These are phyloP conservation scores for Nesidiocoris tenuis DNA, from an alignment of 2,888 invertebrate genomes.

Conservation along the genomic window DNA sequence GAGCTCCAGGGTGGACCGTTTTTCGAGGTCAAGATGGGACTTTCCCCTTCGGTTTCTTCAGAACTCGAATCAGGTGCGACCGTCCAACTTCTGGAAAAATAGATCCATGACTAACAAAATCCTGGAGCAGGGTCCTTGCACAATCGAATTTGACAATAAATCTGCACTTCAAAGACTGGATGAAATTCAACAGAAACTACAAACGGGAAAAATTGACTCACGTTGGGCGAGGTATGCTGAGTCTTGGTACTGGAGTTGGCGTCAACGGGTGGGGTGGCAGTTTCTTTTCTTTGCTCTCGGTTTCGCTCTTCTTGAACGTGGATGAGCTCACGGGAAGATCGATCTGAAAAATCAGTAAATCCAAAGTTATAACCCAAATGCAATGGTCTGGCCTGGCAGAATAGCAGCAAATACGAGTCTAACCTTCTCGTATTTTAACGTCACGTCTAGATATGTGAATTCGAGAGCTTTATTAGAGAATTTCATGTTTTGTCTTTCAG, in stretches of 20 bases:
- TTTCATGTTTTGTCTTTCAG: too few species aligned
- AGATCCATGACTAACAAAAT: too few species aligned
- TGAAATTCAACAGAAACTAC: too few species aligned
- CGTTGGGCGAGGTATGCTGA: slow-evolving; percentile 32
- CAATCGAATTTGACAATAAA: not conserved
- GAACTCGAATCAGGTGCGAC: slow-evolving; percentile 44
- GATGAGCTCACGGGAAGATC: slow-evolving; percentile 33
- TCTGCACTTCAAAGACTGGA: not conserved
- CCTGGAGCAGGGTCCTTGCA: too few species aligned
- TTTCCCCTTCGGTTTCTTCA: slow-evolving; percentile 48
- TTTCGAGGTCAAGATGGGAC: slow-evolving; percentile 40
- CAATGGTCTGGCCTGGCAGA: too few species aligned
- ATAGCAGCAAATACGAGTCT: too few species aligned
- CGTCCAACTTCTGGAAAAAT: slow-evolving; percentile 27
- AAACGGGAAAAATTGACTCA: too few species aligned
- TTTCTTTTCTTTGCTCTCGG: slow-evolving; percentile 11
- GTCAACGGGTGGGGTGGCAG: slow-evolving; percentile 26
- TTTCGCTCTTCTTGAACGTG: slow-evolving; percentile 16
- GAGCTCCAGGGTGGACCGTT: slow-evolving; percentile 23
- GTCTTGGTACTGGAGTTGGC: slow-evolving; percentile 29
- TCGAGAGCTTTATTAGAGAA: too few species aligned
- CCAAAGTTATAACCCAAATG: not conserved
- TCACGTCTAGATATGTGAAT: too few species aligned
- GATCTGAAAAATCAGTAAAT: slow-evolving; percentile 20
- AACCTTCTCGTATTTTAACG: too few species aligned